These are phyloP conservation scores for Agonopterix alstromeriana DNA, from an alignment of 2,888 invertebrate genomes.

Conservation along the genomic window DNA sequence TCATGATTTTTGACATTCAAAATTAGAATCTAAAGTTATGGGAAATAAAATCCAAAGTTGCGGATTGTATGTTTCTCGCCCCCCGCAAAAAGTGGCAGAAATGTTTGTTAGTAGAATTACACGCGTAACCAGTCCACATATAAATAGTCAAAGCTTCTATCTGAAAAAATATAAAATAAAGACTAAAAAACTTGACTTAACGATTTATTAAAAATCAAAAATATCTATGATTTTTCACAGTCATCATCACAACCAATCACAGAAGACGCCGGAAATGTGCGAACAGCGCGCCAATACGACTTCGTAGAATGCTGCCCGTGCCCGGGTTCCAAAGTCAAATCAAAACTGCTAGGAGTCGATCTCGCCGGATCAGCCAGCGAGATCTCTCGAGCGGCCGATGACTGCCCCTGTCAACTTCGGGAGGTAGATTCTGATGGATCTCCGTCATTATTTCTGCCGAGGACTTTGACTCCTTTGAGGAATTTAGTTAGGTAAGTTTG, in stretches of 20 bases:
- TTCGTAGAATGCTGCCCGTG: constrained; percentile 54
- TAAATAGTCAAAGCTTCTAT: no score
- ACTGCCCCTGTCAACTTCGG: constrained; percentile 36
- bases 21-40: no score
- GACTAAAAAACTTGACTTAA: no score
- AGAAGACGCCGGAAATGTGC: constrained; percentile 18
- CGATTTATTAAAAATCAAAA: no score
- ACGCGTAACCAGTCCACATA: no score
- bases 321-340: constrained; percentile 15
- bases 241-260: constrained; percentile 34
- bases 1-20: no score
- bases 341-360: not conserved
- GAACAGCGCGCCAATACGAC: constrained; percentile 23
- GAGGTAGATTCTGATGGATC: constrained; percentile 41
- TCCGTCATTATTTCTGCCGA: constrained; percentile 43
- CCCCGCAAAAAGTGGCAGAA: no score
- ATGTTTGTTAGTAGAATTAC: no score
- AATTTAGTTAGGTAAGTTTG: not conserved
- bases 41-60: no score
- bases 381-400: constrained; percentile 17
- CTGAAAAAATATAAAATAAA: no score
- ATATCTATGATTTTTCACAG: constrained; percentile 20
- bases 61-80: no score
- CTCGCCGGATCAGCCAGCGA: not conserved
- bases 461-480: constrained; percentile 26